These are phyloP conservation scores for Condylura cristata DNA, from an alignment of 2,113 vertebrate species.

Conservation along the genomic window DNA sequence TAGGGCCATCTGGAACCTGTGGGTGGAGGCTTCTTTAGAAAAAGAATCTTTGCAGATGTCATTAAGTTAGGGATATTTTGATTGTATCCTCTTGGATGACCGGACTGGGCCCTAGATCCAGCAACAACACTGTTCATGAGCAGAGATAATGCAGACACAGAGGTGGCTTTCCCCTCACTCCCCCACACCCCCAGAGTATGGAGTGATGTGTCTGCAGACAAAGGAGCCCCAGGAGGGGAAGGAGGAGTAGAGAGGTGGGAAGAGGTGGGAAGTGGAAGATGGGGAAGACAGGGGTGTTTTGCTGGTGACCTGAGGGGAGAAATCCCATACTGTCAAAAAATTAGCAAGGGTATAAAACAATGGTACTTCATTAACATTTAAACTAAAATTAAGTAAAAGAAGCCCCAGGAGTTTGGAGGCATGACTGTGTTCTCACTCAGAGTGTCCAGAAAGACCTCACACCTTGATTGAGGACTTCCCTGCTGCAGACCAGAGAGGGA, in stretches of 20 bases:
- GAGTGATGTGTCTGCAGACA: not conserved
- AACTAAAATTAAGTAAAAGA: too few relatives aligned
- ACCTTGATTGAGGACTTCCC: not conserved
- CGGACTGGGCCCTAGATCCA: not conserved
- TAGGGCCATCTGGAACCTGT: not conserved
- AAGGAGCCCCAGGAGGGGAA: too few relatives aligned
- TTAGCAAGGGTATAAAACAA: too few relatives aligned
- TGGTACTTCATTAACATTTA: too few relatives aligned
- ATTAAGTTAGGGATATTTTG: not conserved
- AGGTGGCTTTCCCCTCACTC: not conserved
- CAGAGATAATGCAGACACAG: not conserved
- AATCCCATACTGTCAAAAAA: too few relatives aligned
- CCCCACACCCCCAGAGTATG: too few relatives aligned
- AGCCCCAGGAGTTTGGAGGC: not conserved
- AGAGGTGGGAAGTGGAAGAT: too few relatives aligned
- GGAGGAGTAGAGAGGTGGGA: too few relatives aligned
- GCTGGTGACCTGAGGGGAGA: too few relatives aligned
- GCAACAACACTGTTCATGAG: not conserved
- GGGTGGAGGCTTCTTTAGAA: not conserved
- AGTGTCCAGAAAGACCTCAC: not conserved
- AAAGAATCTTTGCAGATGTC: not conserved
- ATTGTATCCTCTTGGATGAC: not conserved
- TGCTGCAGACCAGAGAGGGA: not conserved
- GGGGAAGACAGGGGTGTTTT: too few relatives aligned
- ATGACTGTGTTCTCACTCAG: too few relatives aligned